Evolutionary conservation across 2,113 vertebrate species (phyloP), one percentile per base, ranked within the genome.

Genomic region (Macrotus californicus): DNA sequence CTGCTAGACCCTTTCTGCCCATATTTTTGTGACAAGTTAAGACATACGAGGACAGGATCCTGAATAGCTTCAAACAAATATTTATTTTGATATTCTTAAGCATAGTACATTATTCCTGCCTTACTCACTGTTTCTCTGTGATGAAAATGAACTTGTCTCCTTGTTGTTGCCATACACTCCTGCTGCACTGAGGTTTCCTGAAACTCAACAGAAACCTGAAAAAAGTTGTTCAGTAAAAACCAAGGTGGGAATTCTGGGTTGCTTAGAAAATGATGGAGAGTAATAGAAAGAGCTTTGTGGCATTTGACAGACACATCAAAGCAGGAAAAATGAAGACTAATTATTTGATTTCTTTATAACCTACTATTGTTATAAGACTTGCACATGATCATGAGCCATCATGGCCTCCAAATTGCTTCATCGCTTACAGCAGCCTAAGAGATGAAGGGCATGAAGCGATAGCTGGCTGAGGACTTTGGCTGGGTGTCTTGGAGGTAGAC

Each of bases 181-280:
- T 83, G n/a, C 41, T 70, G 46, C 21, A 41, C n/a, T 89, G 85
- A 92, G 21, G 14, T 70, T 94, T 93, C 50, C 75, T 75, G 31
- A 93, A 73, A 89, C n/a, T 94, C n/a, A 96, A 79, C 26, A 75
- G 34, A 80, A 83, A 52, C 6, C 70, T 31, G 16, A 41, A 90
- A 82, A 82, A 56, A 26, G 0, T 2, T 48, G 92, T 93, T 64
- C 64, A 69, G 75, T 89, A 66, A 87, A 96, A 93, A 84, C 91
- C 6, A 91, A 87, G 66, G 70, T 59, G 52, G 89, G 64, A 88
- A 88, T 88, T 93, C 77, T 64, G 26, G 26, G 39, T 80, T 61
- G n/a, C 73, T 89, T 93, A 77, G 85, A 85, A 93, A 93, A 90
- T 79, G 67, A 43, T 46, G 16, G 70, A 66, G 15, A 91, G n/a